Evolutionary conservation across 2,113 vertebrate genomes (phyloP).

Genomic region (Bufo gargarizans): DNA sequence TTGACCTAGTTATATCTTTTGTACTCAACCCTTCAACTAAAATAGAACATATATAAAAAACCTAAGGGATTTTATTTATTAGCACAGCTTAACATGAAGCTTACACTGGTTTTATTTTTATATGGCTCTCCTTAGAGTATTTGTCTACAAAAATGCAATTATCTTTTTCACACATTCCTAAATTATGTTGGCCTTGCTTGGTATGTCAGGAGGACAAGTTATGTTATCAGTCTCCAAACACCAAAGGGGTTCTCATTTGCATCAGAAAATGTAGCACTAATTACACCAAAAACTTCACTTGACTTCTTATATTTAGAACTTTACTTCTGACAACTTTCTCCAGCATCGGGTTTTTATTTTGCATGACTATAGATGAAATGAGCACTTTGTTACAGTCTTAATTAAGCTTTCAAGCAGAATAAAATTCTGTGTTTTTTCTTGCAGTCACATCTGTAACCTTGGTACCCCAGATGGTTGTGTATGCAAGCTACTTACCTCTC

Average conservation of each 20-base stretch:
- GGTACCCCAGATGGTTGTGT: constrained; percentile 73
- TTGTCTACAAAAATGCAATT: constrained; percentile 36
- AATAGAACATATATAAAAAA: constrained; percentile 35
- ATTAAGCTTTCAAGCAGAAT: constrained; percentile 1
- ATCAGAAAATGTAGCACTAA: constrained; percentile 16
- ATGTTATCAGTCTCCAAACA: constrained; percentile 24
- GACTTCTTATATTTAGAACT: not conserved
- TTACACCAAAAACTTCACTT: not conserved
- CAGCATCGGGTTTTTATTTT: not conserved
- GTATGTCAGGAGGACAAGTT: constrained; percentile 20
- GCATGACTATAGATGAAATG: not conserved
- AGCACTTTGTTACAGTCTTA: not conserved
- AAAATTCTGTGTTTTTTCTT: constrained; percentile 43
- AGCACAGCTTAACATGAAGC: constrained; percentile 19
- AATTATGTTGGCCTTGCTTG: constrained; percentile 39
- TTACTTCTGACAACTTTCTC: not conserved
- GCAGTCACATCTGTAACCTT: constrained; percentile 63
- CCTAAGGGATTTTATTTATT: constrained; percentile 39
- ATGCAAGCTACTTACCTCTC: constrained; percentile 77
- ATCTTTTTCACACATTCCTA: constrained; percentile 52
- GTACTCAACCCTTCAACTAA: constrained; percentile 11
- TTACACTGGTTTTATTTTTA: constrained; percentile 27
- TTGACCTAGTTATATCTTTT: constrained; percentile 46
- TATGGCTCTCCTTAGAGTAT: constrained; percentile 27
- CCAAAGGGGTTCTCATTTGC: constrained; percentile 24